Evolutionary conservation across 2,888 invertebrate species (phyloP).

Genomic region (Luperina testacea): DNA sequence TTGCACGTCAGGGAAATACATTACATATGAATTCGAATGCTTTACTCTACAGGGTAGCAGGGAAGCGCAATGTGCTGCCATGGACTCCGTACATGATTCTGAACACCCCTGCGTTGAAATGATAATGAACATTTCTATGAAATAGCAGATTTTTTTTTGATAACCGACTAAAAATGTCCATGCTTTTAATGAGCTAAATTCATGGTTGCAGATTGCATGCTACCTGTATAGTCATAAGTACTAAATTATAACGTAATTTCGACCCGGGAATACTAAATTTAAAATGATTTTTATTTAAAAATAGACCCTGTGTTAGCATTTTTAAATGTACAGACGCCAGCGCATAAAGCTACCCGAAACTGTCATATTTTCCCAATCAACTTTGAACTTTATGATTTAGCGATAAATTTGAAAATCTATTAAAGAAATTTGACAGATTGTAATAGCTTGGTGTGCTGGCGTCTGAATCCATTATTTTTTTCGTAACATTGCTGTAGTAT

Average conservation of each 20-base stretch:
- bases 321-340: no score
- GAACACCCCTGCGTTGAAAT: background rate
- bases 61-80: background rate
- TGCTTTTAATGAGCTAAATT: background rate
- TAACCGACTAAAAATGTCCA: background rate
- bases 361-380: no score
- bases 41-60: background rate
- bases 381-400: no score
- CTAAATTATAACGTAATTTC: background rate
- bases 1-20: background rate
- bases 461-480: background rate
- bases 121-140: background rate
- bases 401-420: no score
- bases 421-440: no score
- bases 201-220: background rate
- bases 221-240: background rate
- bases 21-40: background rate
- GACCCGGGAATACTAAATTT: background rate
- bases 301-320: background rate
- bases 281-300: background rate
- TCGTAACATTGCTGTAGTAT: conserved; percentile 4
- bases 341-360: no score
- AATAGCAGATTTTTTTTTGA: background rate
- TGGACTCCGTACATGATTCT: background rate
- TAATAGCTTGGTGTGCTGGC: no score